Conservation (phyloP, 2,797 vertebrate genomes). For the Gymnopithys bicolor region DNA sequence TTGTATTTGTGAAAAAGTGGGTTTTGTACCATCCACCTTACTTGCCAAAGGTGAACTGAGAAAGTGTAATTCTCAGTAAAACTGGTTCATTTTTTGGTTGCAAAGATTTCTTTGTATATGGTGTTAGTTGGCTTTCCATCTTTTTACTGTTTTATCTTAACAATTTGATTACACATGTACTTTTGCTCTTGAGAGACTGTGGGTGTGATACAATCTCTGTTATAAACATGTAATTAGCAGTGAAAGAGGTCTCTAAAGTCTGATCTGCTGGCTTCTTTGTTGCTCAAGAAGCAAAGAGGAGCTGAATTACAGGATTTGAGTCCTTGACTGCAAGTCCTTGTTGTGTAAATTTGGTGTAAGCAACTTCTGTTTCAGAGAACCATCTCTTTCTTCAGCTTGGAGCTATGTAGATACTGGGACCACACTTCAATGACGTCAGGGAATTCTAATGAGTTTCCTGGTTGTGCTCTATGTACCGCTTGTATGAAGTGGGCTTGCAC, state of each 20-base stretch:
- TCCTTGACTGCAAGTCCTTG: neutral
- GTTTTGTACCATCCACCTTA: neutral
- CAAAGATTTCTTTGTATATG: neutral
- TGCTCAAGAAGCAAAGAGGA: neutral
- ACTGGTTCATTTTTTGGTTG: neutral
- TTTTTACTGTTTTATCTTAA: neutral
- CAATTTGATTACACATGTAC: neutral
- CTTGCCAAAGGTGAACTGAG: neutral
- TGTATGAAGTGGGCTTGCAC: neutral
- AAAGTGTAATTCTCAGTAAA: neutral
- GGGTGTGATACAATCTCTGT: neutral
- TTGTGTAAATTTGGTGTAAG: neutral
- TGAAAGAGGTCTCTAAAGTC: neutral
- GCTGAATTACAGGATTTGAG: neutral
- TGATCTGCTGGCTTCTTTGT: neutral
- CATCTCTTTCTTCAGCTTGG: neutral
- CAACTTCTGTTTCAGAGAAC: neutral
- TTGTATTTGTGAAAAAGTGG: neutral
- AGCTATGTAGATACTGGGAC: neutral
- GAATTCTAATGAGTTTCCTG: neutral
- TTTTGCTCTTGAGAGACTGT: neutral
- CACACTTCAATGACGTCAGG: neutral
- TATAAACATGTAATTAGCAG: neutral
- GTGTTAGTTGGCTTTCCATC: neutral
- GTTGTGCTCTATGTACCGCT: accelerated